Evolutionary conservation across 2,888 invertebrate genomes (phyloP).

Genomic region (Leucophenga montana): DNA sequence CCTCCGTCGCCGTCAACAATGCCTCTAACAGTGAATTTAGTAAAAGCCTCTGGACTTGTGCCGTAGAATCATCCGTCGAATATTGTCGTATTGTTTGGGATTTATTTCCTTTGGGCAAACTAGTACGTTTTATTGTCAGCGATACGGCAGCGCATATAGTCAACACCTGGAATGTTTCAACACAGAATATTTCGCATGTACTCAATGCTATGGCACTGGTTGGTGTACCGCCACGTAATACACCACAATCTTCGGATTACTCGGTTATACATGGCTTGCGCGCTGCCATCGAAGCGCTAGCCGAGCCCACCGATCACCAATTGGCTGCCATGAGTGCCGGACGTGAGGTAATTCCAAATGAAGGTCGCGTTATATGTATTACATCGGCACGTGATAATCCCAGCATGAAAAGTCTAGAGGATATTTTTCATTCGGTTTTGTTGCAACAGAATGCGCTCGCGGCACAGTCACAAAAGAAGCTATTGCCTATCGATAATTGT

Average conservation of each 20-base stretch:
- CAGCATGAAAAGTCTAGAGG: conserved; percentile 88
- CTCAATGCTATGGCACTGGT: conserved; percentile 87
- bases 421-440: conserved; percentile 87
- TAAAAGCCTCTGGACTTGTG: conserved; percentile 96
- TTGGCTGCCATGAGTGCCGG: conserved; percentile 70
- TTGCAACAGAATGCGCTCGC: conserved; percentile 86
- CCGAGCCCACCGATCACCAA: conserved; percentile 87
- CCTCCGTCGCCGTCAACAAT: not conserved
- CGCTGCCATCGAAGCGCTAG: conserved; percentile 88
- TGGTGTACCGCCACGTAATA: conserved; percentile 81
- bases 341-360: conserved; percentile 69
- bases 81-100: conserved; percentile 98
- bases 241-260: conserved; percentile 76
- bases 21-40: conserved; percentile 78
- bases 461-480: conserved; percentile 76
- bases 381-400: conserved; percentile 91
- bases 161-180: conserved; percentile 87
- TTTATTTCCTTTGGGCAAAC: conserved; percentile 91
- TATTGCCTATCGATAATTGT: conserved; percentile 87
- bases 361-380: conserved; percentile 90
- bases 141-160: conserved; percentile 88
- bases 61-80: conserved; percentile 95
- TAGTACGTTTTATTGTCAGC: conserved; percentile 90
- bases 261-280: conserved; percentile 88
- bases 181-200: conserved; percentile 91